phyloP scores from a whole-genome alignment of 2,797 vertebrate genomes.

The Chiloscyllium punctatum region DNA sequence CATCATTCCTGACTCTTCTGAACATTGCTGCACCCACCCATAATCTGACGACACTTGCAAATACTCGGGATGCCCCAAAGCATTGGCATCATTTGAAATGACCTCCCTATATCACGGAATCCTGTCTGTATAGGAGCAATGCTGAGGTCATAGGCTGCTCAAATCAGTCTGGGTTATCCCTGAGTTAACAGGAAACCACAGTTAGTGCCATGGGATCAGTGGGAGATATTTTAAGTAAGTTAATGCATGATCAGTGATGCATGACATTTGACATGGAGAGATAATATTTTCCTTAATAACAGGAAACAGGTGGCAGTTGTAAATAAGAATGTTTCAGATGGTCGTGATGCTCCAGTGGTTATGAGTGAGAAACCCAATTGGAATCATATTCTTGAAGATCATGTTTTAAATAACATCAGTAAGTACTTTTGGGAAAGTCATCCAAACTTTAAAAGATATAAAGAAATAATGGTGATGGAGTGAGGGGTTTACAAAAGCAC shows the following conservation, averaged over 20 bases:
- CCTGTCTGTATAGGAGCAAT: not conserved
- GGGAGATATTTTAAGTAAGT: not conserved
- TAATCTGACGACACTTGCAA: not conserved
- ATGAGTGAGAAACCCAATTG: not conserved
- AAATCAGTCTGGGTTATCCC: not conserved
- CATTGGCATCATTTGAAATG: not conserved
- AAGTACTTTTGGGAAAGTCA: not conserved
- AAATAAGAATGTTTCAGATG: not conserved
- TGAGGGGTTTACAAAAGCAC: too few relatives aligned
- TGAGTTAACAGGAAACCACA: slow-evolving; percentile 6
- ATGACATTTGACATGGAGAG: not conserved
- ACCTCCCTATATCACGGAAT: not conserved
- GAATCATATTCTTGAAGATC: not conserved
- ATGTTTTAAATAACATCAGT: not conserved
- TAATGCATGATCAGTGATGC: not conserved
- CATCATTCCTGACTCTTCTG: not conserved
- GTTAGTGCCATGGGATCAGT: not conserved
- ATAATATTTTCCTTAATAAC: not conserved
- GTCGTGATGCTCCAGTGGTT: not conserved
- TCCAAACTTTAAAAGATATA: not conserved
- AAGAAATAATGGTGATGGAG: not conserved
- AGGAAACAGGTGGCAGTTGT: not conserved
- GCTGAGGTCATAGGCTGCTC: not conserved
- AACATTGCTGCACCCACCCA: too few relatives aligned
- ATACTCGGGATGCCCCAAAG: not conserved